These are phyloP conservation scores for Cavia aperea DNA, from an alignment of 2,113 vertebrate species.

Conservation along the genomic window DNA sequence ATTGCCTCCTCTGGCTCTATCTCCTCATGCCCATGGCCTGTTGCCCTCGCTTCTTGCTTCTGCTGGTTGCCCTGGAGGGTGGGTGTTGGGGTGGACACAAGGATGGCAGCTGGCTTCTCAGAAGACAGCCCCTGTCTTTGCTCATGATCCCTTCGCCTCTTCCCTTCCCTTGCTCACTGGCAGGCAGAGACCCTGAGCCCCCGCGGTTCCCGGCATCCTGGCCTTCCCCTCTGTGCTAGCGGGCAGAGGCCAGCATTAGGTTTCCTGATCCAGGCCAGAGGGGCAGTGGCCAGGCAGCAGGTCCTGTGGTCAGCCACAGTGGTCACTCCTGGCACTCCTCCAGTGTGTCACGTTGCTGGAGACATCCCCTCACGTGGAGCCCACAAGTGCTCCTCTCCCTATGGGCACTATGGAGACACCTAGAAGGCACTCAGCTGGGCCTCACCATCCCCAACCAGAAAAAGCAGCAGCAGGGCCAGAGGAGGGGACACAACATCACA, in stretches of 20 bases:
- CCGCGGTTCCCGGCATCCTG: neutral
- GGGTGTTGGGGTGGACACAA: neutral
- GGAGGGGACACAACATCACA: neutral
- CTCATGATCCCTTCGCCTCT: neutral
- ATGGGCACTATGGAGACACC: neutral
- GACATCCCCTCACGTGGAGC: neutral
- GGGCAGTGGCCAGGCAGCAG: neutral
- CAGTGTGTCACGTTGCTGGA: neutral
- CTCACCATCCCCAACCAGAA: neutral
- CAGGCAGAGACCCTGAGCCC: neutral
- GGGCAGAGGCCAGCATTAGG: neutral
- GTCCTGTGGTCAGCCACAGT: neutral
- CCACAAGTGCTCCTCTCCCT: neutral
- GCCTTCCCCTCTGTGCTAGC: neutral
- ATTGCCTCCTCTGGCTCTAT: neutral
- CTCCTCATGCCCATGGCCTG: too few relatives aligned
- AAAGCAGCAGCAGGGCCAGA: neutral
- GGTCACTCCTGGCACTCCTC: neutral
- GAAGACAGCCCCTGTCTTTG: neutral
- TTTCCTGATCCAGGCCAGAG: neutral
- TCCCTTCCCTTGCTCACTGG: neutral
- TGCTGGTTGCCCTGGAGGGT: neutral
- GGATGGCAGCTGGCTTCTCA: neutral
- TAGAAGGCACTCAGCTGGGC: rapidly evolving
- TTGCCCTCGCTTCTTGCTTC: neutral